Percentiles rank a stretch among this genome's conserved stretches.
phyloP scores from a whole-genome alignment of 2,113 vertebrate species.

The Tapirus terrestris region DNA sequence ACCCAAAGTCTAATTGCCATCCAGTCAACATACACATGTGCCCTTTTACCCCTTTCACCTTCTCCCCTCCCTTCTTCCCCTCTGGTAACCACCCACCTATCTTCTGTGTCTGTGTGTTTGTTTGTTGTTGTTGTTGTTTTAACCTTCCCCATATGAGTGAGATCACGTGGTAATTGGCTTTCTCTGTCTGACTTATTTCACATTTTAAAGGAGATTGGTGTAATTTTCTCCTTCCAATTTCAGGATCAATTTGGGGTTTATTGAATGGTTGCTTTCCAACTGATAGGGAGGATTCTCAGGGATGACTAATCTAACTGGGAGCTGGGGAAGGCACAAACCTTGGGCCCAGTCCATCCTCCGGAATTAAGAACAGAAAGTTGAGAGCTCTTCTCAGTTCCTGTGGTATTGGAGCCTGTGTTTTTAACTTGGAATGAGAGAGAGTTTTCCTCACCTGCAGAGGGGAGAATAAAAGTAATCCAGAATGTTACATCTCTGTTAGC shows the following conservation, averaged over 20 bases:
- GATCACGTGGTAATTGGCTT: no score
- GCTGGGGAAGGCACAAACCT: background rate
- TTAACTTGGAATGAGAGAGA: slow-evolving; percentile 14
- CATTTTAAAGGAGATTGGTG: background rate
- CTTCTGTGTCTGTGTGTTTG: no score
- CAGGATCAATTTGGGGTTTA: background rate
- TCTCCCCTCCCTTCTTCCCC: no score
- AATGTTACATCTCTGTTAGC: background rate
- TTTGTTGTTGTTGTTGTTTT: no score
- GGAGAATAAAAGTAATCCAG: slow-evolving; percentile 33
- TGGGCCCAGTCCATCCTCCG: background rate
- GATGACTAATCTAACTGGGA: background rate
- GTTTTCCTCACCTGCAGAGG: slow-evolving; percentile 51
- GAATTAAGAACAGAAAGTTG: background rate
- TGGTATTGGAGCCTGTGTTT: background rate
- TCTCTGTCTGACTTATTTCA: no score
- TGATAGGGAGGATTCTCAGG: background rate
- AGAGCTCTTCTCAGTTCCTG: background rate
- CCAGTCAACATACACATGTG: no score
- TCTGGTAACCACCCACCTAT: no score
- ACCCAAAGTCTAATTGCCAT: no score
- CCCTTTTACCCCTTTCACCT: no score
- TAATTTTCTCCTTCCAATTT: background rate
- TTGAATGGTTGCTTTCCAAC: background rate
- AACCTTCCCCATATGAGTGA: no score